A percentile compares a stretch with the other conserved stretches of the same genome.
Evolutionary conservation across 2,797 vertebrate species (phyloP).

Genomic region (Cyclura pinguis): DNA sequence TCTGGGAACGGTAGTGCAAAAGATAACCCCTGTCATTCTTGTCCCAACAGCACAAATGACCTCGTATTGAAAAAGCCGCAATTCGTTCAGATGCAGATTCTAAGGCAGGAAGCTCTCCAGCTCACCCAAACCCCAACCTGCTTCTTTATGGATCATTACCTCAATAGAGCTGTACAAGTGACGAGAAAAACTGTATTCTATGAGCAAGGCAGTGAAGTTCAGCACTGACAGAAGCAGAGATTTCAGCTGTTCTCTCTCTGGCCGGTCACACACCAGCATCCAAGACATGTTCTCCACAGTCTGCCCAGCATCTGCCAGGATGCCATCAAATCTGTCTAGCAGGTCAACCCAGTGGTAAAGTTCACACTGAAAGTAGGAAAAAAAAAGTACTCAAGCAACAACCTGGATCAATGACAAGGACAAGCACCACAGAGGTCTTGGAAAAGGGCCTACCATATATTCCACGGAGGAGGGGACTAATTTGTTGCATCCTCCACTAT

Average conservation of each 20-base stretch:
- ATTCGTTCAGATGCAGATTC: background rate
- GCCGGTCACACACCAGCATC: conserved; percentile 95
- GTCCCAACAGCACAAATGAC: background rate
- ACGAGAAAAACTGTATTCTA: conserved; percentile 97
- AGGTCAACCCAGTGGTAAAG: conserved; percentile 98
- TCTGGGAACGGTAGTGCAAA: background rate
- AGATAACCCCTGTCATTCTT: background rate
- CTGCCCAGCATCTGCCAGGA: conserved; percentile 94
- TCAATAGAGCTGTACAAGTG: conserved; percentile 99
- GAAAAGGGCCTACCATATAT: background rate
- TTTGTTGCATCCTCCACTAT: background rate
- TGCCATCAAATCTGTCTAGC: conserved; percentile 95
- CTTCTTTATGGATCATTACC: conserved; percentile 73
- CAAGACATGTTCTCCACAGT: conserved; percentile 97
- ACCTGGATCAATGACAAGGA: background rate
- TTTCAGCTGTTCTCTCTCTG: conserved; percentile 91
- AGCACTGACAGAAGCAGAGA: conserved; percentile 94
- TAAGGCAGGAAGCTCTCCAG: background rate
- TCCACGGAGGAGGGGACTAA: background rate
- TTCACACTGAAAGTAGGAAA: conserved; percentile 85
- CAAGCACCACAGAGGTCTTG: background rate
- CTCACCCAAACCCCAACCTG: background rate
- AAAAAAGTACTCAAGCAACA: conserved; percentile 24
- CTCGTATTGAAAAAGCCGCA: background rate
- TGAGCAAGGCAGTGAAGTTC: conserved; percentile 96